A percentile compares a stretch with the other conserved stretches of the same genome.
These are phyloP conservation scores for Orthonychiurus folsomi DNA, from an alignment of 2,888 invertebrate genomes.

Conservation along the genomic window DNA sequence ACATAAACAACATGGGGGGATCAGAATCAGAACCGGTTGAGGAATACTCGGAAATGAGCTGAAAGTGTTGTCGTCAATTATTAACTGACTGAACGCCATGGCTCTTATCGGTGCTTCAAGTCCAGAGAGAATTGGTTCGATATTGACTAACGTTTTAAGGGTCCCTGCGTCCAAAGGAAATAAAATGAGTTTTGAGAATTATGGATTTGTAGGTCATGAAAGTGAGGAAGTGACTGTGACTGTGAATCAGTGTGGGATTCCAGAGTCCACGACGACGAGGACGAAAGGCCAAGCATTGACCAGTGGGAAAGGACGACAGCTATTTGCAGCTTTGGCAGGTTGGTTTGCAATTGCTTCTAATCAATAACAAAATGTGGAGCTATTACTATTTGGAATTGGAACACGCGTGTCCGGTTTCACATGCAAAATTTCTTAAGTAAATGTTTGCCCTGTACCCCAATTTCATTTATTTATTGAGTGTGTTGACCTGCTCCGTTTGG, in stretches of 20 bases:
- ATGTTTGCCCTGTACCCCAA: neutral
- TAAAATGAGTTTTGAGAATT: neutral
- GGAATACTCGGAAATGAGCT: neutral
- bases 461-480: neutral
- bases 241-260: neutral
- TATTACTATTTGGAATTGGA: too few species aligned
- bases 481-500: neutral
- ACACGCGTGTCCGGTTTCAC: too few species aligned
- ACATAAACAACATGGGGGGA: neutral
- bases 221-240: neutral
- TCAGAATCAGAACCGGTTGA: too few species aligned
- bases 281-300: neutral
- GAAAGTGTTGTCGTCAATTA: neutral
- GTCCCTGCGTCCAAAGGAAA: neutral
- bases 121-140: neutral
- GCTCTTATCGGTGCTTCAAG: neutral
- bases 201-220: neutral
- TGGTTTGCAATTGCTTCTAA: conserved; percentile 12
- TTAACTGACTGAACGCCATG: neutral
- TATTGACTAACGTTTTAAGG: neutral
- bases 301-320: conserved; percentile 21
- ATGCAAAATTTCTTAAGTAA: too few species aligned
- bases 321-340: conserved; percentile 39
- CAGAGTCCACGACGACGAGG: neutral
- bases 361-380: neutral